Evolutionary conservation across 2,113 vertebrate genomes (phyloP), one percentile per base, ranked within the genome.

Genomic region (Elgaria multicarinata): DNA sequence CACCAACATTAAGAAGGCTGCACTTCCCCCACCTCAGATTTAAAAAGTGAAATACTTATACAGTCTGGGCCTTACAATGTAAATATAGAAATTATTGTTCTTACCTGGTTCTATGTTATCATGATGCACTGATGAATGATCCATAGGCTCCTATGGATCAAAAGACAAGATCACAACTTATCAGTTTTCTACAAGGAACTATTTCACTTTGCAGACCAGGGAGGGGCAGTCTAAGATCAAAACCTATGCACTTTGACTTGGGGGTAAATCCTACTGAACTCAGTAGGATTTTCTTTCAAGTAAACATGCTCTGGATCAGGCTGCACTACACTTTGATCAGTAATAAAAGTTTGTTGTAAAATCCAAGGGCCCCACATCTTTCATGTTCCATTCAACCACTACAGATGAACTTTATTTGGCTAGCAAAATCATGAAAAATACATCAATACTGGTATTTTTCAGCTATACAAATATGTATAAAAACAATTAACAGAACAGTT

Each of bases 61-160:
- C 58, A 62, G 58, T 87, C 44, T 39, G 24, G 28, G 44, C 20
- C 69, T 72, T 74, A 81, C 83, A 62, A 75, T 64, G 64, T 26
- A 39, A 58, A 78, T 9, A 3, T 7, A 58, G 58, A 7, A 9
- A 31, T 10, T 0, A 18, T 1, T 44, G 0, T 26, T 87, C 91
- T 96, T 97, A 99, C 99, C 99, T 95, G 98, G 97, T 77, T 99
- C 98, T 74, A 95, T 76, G 58, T 96, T 98, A 94, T 99, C 98
- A 90, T 97, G 79, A 77, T 98, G 98, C 91, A 97, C 95, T 10
- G 98, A 95, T 24, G 97, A 96, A 85, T 95, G 96, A 93, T 96
- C 98, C 96, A 97, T 96, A 82, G 98, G 97, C 44, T 99, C 98
- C 99, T 99, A 96, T 10, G 97, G 96, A 92, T 44, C 33, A 95